Evolutionary conservation across 1,140 invertebrate species (phyloP).

Genomic region (Gonatopus flavifemur): DNA sequence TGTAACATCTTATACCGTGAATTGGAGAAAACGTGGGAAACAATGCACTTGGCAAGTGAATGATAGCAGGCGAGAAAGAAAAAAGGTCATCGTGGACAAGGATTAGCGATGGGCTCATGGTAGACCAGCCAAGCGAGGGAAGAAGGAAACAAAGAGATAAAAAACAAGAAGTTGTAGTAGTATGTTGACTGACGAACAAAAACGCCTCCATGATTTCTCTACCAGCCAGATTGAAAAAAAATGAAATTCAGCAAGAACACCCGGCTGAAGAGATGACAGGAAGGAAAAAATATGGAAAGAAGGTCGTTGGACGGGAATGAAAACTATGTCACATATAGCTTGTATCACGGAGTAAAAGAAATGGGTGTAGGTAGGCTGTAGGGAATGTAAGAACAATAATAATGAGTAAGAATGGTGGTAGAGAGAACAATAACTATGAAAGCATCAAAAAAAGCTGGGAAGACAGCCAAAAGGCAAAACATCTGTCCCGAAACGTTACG

Average conservation of each 20-base stretch:
- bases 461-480: slow-evolving; percentile 36
- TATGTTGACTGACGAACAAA: slow-evolving; percentile 12
- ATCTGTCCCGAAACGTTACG: slow-evolving; percentile 16
- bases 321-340: slow-evolving; percentile 3
- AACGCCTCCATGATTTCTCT: slow-evolving; percentile 16
- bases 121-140: background rate
- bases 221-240: slow-evolving; percentile 27
- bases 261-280: background rate
- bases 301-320: background rate
- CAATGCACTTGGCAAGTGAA: too few relatives aligned
- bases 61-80: background rate
- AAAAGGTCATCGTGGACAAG: background rate
- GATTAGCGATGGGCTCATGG: background rate
- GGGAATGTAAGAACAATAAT: slow-evolving; percentile 29
- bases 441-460: slow-evolving; percentile 29
- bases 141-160: too few relatives aligned
- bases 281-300: too few relatives aligned
- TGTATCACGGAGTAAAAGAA: slow-evolving; percentile 12
- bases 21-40: too few relatives aligned
- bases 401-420: slow-evolving; percentile 11
- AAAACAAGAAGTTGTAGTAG: too few relatives aligned
- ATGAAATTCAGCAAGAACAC: slow-evolving; percentile 5
- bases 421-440: slow-evolving; percentile 32
- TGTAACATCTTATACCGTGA: too few relatives aligned
- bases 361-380: slow-evolving; percentile 2